phyloP scores from a whole-genome alignment of 2,113 vertebrate genomes.

The Heptranchias perlo region DNA sequence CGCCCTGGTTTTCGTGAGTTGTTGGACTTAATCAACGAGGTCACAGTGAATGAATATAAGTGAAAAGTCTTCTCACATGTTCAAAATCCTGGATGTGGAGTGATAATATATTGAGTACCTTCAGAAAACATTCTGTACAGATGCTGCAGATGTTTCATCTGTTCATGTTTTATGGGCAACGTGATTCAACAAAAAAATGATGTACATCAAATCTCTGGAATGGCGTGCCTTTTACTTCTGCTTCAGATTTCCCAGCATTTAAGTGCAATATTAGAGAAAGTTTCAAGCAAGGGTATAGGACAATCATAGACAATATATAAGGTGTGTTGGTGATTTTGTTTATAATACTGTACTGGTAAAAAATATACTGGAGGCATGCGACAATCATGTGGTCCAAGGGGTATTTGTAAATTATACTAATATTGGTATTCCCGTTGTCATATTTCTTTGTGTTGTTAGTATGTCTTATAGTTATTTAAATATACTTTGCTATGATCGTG shows the following conservation, averaged over 20 bases:
- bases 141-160: not conserved
- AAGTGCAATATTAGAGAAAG: constrained; percentile 9
- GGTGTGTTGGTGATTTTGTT: not conserved
- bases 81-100: not conserved
- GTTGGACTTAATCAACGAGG: constrained; percentile 55
- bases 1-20: constrained; percentile 70
- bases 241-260: not conserved
- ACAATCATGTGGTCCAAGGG: not conserved
- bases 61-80: constrained; percentile 26
- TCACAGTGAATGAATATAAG: constrained; percentile 52
- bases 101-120: not conserved
- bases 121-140: not conserved
- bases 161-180: not conserved
- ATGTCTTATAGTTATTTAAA: not conserved
- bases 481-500: not conserved
- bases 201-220: not conserved
- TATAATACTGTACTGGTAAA: not conserved
- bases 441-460: not conserved
- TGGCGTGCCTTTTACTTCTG: not conserved
- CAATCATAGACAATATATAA: not conserved
- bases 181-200: not conserved
- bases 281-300: not conserved
- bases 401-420: not conserved
- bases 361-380: not conserved
- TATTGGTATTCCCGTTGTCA: not conserved